These are phyloP conservation scores for Oryzias curvinotus DNA, from an alignment of 2,113 vertebrate species.

Conservation along the genomic window DNA sequence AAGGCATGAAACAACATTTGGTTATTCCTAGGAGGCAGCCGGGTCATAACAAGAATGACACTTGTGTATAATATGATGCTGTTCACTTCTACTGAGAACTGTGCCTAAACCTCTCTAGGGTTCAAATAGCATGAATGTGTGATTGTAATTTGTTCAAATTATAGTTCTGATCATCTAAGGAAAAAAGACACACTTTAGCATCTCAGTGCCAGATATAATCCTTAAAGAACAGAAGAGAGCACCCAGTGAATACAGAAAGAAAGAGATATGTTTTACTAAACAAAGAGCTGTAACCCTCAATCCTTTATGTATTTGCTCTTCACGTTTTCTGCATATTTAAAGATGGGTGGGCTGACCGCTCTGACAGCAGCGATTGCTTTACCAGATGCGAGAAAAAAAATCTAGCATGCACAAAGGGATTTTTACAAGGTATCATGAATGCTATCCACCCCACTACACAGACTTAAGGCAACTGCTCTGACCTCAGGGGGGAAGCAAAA, in stretches of 20 bases:
- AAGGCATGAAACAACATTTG: slow-evolving; percentile 47
- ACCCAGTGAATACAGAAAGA: slow-evolving; percentile 22
- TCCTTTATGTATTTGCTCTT: slow-evolving; percentile 34
- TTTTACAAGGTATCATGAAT: slow-evolving; percentile 35
- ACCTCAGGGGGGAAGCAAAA: slow-evolving; percentile 5
- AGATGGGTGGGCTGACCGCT: slow-evolving; percentile 54
- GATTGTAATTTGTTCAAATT: background rate
- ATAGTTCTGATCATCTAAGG: background rate
- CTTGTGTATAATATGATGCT: slow-evolving; percentile 43
- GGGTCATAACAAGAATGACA: slow-evolving; percentile 45
- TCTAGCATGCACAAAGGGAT: slow-evolving; percentile 19
- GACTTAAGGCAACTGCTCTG: slow-evolving; percentile 18
- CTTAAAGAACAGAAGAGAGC: slow-evolving; percentile 13
- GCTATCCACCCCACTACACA: slow-evolving; percentile 1
- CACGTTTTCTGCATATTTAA: slow-evolving; percentile 45
- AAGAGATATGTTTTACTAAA: background rate
- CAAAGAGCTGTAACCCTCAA: slow-evolving; percentile 18
- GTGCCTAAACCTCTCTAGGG: slow-evolving; percentile 11
- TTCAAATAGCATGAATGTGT: background rate
- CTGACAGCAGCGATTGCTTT: slow-evolving; percentile 51
- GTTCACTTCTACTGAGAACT: slow-evolving; percentile 35
- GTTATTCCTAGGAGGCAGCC: slow-evolving; percentile 48
- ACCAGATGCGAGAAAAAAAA: slow-evolving; percentile 41
- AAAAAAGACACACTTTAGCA: background rate
- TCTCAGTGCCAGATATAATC: background rate